A percentile compares a stretch with the other conserved stretches of the same genome.
These are phyloP conservation scores for Sclerodermus sp. DNA, from an alignment of 2,888 invertebrate species.

Conservation along the genomic window DNA sequence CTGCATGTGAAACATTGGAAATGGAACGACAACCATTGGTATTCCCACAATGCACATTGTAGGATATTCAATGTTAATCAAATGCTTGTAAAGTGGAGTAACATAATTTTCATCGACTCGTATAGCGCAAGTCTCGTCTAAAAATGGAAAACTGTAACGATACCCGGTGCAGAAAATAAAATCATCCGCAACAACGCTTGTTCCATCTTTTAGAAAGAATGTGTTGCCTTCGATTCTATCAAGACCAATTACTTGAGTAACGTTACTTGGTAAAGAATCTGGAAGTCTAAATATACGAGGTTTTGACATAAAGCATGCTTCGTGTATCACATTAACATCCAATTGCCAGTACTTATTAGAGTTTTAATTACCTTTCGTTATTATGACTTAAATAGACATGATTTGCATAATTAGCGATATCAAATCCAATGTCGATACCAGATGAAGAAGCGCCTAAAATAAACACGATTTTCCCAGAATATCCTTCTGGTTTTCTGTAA, in stretches of 20 bases:
- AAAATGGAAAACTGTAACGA: constrained; percentile 70
- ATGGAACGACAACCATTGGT: constrained; percentile 68
- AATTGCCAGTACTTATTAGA: too few relatives aligned
- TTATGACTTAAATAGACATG: constrained; percentile 64
- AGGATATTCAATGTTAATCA: constrained; percentile 74
- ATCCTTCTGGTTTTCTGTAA: constrained; percentile 69
- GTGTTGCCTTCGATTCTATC: constrained; percentile 58
- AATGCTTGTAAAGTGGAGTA: constrained; percentile 73
- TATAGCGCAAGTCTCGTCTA: constrained; percentile 66
- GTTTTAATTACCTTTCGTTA: constrained; percentile 47
- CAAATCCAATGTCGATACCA: constrained; percentile 72
- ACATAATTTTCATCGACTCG: constrained; percentile 67
- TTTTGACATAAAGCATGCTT: too few relatives aligned
- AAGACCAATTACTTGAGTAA: constrained; percentile 63
- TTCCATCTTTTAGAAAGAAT: constrained; percentile 66
- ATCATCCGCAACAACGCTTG: constrained; percentile 64
- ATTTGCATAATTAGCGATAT: constrained; percentile 61
- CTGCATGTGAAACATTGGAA: constrained; percentile 74
- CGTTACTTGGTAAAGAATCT: constrained; percentile 56
- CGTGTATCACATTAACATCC: too few relatives aligned
- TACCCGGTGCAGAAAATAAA: constrained; percentile 79
- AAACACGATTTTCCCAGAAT: constrained; percentile 64
- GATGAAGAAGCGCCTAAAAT: constrained; percentile 75
- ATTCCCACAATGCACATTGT: constrained; percentile 78
- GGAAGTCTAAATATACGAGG: too few relatives aligned